phyloP scores from a whole-genome alignment of 2,113 vertebrate species.

The Sinosuthora webbiana region DNA sequence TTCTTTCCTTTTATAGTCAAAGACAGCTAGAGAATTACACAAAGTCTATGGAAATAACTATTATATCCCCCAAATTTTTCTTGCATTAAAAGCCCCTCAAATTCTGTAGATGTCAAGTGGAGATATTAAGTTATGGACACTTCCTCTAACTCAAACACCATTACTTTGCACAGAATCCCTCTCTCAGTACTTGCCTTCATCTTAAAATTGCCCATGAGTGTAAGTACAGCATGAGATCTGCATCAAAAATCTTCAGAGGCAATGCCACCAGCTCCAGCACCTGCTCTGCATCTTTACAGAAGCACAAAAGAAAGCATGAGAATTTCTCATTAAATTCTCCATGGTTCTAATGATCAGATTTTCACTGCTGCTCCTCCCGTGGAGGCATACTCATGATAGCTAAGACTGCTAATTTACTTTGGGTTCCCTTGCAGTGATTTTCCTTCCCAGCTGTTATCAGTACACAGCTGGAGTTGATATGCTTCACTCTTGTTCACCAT shows the following conservation, averaged over 20 bases:
- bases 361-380: background rate
- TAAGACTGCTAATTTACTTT: background rate
- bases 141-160: background rate
- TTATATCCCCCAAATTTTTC: background rate
- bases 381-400: rapidly evolving
- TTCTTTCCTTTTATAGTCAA: background rate
- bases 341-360: background rate
- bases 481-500: conserved; percentile 5
- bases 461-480: conserved; percentile 53
- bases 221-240: background rate
- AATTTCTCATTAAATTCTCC: background rate
- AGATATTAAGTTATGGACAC: background rate
- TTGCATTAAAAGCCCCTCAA: background rate
- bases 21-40: background rate
- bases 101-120: background rate
- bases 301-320: background rate
- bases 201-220: background rate
- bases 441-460: conserved; percentile 33
- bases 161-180: background rate
- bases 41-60: background rate
- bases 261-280: background rate
- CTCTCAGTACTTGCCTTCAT: background rate
- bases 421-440: conserved; percentile 8
- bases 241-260: background rate
- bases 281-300: background rate